A percentile compares a stretch with the other conserved stretches of the same genome.
Evolutionary conservation across 2,888 invertebrate genomes (phyloP).

Genomic region (Galeopsomyia nigrocyanea): DNA sequence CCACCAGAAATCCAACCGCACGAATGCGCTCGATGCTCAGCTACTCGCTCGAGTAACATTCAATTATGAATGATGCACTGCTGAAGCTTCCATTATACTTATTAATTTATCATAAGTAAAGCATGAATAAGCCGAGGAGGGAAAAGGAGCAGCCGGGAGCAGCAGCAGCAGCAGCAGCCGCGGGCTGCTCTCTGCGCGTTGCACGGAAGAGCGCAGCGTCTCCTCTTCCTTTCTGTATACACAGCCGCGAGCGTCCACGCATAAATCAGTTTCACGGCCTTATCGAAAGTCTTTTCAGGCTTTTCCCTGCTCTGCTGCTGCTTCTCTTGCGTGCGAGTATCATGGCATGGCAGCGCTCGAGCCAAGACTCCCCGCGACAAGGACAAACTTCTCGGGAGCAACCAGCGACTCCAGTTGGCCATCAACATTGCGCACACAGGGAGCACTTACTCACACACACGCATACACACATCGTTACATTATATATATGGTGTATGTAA

Average conservation of each 20-base stretch:
- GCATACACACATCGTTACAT: too few relatives aligned
- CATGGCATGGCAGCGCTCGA: slow-evolving; percentile 29
- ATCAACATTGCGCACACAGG: too few relatives aligned
- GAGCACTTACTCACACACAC: too few relatives aligned
- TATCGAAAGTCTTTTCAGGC: slow-evolving; percentile 57
- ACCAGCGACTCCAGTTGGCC: too few relatives aligned
- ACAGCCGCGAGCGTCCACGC: slow-evolving; percentile 57
- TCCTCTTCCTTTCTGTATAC: slow-evolving; percentile 21
- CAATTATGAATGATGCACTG: slow-evolving; percentile 4
- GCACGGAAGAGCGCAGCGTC: slow-evolving; percentile 48
- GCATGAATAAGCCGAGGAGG: slow-evolving; percentile 30
- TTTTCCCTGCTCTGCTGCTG: slow-evolving; percentile 56
- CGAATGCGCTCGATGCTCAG: not conserved
- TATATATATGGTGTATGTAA: too few relatives aligned
- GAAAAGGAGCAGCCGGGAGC: not conserved
- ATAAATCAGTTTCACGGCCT: slow-evolving; percentile 66
- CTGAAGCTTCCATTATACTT: not conserved
- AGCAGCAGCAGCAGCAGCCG: not conserved
- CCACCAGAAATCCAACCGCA: not conserved
- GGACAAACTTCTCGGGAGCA: too few relatives aligned
- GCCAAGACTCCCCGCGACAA: slow-evolving; percentile 35
- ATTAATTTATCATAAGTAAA: slow-evolving; percentile 34
- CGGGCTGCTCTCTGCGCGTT: not conserved
- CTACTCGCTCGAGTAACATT: not conserved
- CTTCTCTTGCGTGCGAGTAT: slow-evolving; percentile 40